These are phyloP conservation scores for Pelobates cultripes DNA, from an alignment of 2,797 vertebrate genomes.

Conservation along the genomic window DNA sequence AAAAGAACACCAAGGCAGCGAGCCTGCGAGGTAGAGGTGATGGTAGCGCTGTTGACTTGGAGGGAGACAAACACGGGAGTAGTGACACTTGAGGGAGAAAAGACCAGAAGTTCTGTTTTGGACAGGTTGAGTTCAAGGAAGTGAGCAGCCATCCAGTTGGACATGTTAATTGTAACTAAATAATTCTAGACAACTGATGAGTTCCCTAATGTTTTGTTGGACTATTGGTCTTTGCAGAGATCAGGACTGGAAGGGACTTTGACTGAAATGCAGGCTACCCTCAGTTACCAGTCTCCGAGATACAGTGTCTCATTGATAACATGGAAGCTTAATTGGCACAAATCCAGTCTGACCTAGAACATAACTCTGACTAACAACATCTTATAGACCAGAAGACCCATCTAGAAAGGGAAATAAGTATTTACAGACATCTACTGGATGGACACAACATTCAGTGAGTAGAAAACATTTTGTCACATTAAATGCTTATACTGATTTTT, in stretches of 20 bases:
- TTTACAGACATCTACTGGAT: conserved; percentile 18
- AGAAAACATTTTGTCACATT: background rate
- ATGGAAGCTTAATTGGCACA: conserved; percentile 70
- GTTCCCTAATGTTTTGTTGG: no score
- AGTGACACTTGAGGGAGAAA: no score
- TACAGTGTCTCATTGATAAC: conserved; percentile 67
- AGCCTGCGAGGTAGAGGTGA: no score
- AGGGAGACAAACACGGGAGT: no score
- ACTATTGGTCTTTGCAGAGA: conserved; percentile 4
- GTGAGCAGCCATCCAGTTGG: no score
- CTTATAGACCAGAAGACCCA: conserved; percentile 79
- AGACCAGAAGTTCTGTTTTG: no score
- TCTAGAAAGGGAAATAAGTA: conserved; percentile 79
- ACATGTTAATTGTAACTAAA: no score
- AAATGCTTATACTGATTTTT: no score
- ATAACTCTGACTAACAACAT: conserved; percentile 73
- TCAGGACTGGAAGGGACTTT: conserved; percentile 22
- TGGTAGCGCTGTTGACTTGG: no score
- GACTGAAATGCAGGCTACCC: conserved; percentile 12
- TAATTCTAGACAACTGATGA: no score
- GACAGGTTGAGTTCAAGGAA: no score
- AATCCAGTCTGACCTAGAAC: conserved; percentile 63
- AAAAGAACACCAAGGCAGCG: no score
- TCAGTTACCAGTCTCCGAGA: conserved; percentile 56
- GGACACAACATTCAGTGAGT: conserved; percentile 37